Base-by-base conservation (phyloP, 2,797 vertebrate species). In the Arnoldichthys spilopterus region DNA sequence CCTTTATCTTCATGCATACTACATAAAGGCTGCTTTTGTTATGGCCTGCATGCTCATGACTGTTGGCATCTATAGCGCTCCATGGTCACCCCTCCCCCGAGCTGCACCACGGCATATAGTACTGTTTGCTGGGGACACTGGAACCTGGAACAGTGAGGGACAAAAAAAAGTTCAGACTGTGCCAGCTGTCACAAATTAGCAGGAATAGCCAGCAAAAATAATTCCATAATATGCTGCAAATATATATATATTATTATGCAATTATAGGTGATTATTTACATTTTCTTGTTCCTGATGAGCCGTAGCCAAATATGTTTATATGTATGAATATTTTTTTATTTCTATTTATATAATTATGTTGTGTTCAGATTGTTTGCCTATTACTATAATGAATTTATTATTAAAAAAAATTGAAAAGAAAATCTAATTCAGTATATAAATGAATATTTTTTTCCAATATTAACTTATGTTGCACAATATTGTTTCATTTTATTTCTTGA, bases 21-120 rank as follows among this genome's bases (percentile, higher is more conserved):
- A 92, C 92, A 95, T 94, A 94, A 94, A 91, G 93, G 91, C 88
- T 86, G 90, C 93, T 95, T 95, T 95, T 95, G 94, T 95, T 93
- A 84, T 83, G 86, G 89, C 85, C 86, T 85, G 84, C 88, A 90
- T 47, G 86, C 94, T 92, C 91, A 94, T 94, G 93, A 92, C 91
- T 91, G 91, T 86, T 92, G 89, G 89, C 91, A 90, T 93, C 91
- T 93, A 82, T 92, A 93, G 91, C 90, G 76, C 75, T 53, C 76
- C 64, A 74, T 49, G 26, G 67, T 30, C 73, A 63, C 53, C 79
- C 69, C 49, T 32, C 85, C 85, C 85, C 82, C 69, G 84, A 80
- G 28, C 80, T 82, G 86, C 83, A 64, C 72, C 74, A 71, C 79
- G 81, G 79, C 85, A 85, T 79, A 81, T 85, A 69, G 59, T 86